Conservation (phyloP, 2,797 vertebrate genomes). For the Tadarida brasiliensis region DNA sequence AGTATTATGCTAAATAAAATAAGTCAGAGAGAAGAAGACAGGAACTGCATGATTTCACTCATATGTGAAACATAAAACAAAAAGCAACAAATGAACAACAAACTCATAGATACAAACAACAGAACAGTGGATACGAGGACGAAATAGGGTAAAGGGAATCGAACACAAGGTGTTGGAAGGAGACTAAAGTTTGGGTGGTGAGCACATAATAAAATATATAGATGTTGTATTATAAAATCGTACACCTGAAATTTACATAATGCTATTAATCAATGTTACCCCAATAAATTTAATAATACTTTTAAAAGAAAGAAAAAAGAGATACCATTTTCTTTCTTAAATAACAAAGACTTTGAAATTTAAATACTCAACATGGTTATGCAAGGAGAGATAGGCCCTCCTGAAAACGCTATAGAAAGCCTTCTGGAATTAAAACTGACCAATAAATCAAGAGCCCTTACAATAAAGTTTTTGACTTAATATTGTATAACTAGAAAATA, state of each 20-base stretch:
- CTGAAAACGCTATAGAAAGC: not conserved
- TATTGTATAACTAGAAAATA: slow-evolving; percentile 8
- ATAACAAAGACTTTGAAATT: slow-evolving; percentile 38
- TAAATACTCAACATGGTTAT: slow-evolving; percentile 34
- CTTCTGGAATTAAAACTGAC: not conserved
- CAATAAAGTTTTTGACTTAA: not conserved
- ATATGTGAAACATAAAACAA: not conserved
- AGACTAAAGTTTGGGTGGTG: not conserved
- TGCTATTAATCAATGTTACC: not conserved
- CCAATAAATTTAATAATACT: not conserved
- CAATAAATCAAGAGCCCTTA: not conserved
- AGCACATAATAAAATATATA: not conserved
- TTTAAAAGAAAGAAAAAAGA: not conserved
- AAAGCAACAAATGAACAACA: not conserved
- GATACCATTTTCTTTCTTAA: slow-evolving; percentile 5
- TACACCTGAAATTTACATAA: not conserved
- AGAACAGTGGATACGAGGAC: not conserved
- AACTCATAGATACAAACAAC: not conserved
- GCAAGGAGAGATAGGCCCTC: not conserved
- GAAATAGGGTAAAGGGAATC: not conserved
- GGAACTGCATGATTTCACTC: not conserved
- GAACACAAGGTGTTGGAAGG: not conserved
- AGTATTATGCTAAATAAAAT: not conserved
- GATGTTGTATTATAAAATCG: not conserved
- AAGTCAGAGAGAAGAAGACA: not conserved